A percentile compares a stretch with the other conserved stretches of the same genome.
These are phyloP conservation scores for Agonopterix arenella DNA, from an alignment of 2,888 invertebrate genomes.

Conservation along the genomic window DNA sequence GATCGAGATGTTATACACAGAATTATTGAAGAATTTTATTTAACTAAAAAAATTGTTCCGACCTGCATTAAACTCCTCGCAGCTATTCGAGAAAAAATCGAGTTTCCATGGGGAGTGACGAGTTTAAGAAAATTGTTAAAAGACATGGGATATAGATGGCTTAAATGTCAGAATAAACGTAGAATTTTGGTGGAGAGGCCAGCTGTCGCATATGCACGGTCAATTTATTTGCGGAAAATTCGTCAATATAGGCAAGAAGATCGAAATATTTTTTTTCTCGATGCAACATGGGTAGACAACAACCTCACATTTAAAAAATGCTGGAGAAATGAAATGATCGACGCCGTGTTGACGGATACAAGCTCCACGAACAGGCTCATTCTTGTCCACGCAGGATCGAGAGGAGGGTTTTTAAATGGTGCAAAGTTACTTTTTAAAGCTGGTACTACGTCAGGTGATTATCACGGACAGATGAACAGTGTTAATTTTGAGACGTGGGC, in stretches of 20 bases:
- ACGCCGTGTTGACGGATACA: neutral
- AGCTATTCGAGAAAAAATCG: conserved; percentile 9
- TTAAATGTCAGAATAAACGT: conserved; percentile 9
- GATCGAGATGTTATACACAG: conserved; percentile 9
- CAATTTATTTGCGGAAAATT: conserved; percentile 8
- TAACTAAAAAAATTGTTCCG: conserved; percentile 3
- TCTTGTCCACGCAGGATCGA: neutral
- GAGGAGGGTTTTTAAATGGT: conserved; percentile 5
- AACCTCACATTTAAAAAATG: conserved; percentile 8
- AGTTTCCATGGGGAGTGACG: conserved; percentile 11
- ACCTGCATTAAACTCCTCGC: conserved; percentile 10
- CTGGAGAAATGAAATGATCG: neutral
- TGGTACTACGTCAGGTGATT: neutral
- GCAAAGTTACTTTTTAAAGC: conserved; percentile 7
- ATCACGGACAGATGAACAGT: conserved; percentile 10
- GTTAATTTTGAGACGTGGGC: conserved; percentile 12
- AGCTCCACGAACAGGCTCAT: neutral
- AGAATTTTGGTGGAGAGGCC: conserved; percentile 9
- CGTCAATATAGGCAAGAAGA: conserved; percentile 9
- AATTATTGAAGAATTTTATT: conserved; percentile 9
- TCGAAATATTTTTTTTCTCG: conserved; percentile 10
- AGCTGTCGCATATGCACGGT: conserved; percentile 7
- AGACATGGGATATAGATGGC: conserved; percentile 13
- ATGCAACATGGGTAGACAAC: conserved; percentile 10
- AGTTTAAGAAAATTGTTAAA: conserved; percentile 12